phyloP scores from a whole-genome alignment of 2,888 invertebrate genomes.

The Phengaris alcon region DNA sequence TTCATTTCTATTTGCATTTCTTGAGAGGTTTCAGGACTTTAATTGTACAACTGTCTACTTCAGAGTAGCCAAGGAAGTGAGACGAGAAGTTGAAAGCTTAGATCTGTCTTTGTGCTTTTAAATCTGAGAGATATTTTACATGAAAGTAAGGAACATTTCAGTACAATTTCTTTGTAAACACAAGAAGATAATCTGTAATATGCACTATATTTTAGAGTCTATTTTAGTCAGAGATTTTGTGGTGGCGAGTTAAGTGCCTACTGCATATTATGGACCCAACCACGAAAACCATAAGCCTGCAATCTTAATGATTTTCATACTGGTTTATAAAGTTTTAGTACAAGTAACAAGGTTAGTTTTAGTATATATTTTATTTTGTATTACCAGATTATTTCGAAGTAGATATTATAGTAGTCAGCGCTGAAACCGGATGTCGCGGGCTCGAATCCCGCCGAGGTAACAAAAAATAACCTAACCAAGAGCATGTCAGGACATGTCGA shows the following conservation, averaged over 20 bases:
- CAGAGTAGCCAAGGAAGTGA: background rate
- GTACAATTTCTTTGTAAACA: background rate
- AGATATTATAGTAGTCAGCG: no score
- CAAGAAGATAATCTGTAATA: background rate
- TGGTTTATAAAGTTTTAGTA: background rate
- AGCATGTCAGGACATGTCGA: no score
- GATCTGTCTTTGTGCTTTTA: no score
- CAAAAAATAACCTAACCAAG: no score
- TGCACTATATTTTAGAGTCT: background rate
- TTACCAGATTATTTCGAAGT: no score
- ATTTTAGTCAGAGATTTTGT: background rate
- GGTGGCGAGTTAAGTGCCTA: background rate
- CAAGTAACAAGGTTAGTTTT: no score
- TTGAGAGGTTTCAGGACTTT: slow-evolving; percentile 10
- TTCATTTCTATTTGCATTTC: slow-evolving; percentile 4
- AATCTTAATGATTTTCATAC: background rate
- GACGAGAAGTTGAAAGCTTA: no score
- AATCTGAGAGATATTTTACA: no score
- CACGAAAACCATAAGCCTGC: background rate
- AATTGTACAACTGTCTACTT: background rate
- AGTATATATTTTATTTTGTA: no score
- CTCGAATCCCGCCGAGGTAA: no score
- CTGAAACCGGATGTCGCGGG: no score
- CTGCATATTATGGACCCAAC: background rate
- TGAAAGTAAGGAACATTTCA: background rate